Percentiles rank a stretch among this genome's conserved stretches.
Evolutionary conservation across 2,888 invertebrate species (phyloP).

Genomic region (Cephonodes hylas): DNA sequence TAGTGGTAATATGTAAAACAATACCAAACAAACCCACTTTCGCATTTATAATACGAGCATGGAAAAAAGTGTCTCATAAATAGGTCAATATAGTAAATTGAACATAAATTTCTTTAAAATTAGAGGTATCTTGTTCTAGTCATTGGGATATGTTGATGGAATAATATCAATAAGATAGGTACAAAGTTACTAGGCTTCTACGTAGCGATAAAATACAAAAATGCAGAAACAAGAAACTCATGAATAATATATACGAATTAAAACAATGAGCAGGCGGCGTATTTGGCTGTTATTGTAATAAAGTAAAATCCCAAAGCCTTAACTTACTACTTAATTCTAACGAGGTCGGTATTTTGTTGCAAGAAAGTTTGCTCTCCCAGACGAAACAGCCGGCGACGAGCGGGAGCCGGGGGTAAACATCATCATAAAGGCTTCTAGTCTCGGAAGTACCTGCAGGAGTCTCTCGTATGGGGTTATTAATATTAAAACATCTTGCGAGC

Average conservation of each 20-base stretch:
- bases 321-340: slow-evolving; percentile 28
- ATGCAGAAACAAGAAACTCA: neutral
- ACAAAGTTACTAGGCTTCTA: too few species aligned
- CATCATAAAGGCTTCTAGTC: slow-evolving; percentile 62
- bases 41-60: too few species aligned
- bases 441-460: slow-evolving; percentile 56
- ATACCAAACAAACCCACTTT: too few species aligned
- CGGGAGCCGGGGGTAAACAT: slow-evolving; percentile 62
- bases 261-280: neutral
- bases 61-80: too few species aligned
- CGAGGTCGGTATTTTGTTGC: slow-evolving; percentile 21
- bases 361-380: slow-evolving; percentile 50
- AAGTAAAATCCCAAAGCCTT: slow-evolving; percentile 7
- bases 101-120: too few species aligned
- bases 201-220: neutral
- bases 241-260: neutral
- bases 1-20: too few species aligned
- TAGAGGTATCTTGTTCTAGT: too few species aligned
- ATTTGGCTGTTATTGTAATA: neutral
- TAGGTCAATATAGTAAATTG: too few species aligned
- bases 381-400: slow-evolving; percentile 38
- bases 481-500: slow-evolving; percentile 64
- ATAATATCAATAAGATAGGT: too few species aligned
- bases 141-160: too few species aligned
- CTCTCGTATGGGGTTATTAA: slow-evolving; percentile 71